These are phyloP conservation scores for Drosophila prosaltans DNA, from an alignment of 1,140 invertebrate species.

Conservation along the genomic window DNA sequence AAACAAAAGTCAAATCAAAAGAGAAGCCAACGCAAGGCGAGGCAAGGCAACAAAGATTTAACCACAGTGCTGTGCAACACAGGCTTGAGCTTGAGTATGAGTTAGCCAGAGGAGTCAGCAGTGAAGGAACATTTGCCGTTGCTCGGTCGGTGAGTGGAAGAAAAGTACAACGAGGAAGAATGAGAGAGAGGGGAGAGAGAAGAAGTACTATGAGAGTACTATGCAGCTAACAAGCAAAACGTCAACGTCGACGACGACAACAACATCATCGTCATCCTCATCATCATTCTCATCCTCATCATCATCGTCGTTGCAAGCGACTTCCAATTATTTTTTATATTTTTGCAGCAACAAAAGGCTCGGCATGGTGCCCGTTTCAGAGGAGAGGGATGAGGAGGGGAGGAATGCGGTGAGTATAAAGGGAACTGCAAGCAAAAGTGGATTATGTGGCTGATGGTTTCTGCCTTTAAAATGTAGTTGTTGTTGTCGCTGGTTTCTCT, in stretches of 20 bases:
- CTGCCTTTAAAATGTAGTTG: slow-evolving; percentile 29
- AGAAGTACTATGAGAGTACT: slow-evolving; percentile 5
- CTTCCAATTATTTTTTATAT: slow-evolving; percentile 81
- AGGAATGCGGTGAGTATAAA: not conserved
- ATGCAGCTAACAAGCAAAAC: slow-evolving; percentile 75
- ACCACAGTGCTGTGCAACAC: slow-evolving; percentile 30
- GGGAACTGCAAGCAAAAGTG: slow-evolving; percentile 53
- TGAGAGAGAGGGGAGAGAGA: slow-evolving; percentile 1
- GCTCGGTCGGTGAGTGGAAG: not conserved
- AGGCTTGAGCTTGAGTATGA: not conserved
- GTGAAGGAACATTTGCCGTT: slow-evolving; percentile 6
- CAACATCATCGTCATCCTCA: slow-evolving; percentile 43
- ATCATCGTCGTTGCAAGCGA: slow-evolving; percentile 68
- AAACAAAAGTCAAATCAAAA: slow-evolving; percentile 81
- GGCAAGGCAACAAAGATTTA: slow-evolving; percentile 56
- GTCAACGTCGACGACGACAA: slow-evolving; percentile 56
- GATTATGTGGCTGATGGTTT: slow-evolving; percentile 65
- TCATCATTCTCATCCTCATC: slow-evolving; percentile 37
- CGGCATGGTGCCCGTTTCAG: slow-evolving; percentile 23
- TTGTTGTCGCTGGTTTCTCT: not conserved
- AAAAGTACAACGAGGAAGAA: not conserved
- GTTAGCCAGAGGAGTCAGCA: not conserved
- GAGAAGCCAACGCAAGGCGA: slow-evolving; percentile 48
- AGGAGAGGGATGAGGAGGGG: not conserved
- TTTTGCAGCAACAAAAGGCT: slow-evolving; percentile 74